Base-by-base conservation (phyloP, 2,888 invertebrate species). In the Apeira syringaria region DNA sequence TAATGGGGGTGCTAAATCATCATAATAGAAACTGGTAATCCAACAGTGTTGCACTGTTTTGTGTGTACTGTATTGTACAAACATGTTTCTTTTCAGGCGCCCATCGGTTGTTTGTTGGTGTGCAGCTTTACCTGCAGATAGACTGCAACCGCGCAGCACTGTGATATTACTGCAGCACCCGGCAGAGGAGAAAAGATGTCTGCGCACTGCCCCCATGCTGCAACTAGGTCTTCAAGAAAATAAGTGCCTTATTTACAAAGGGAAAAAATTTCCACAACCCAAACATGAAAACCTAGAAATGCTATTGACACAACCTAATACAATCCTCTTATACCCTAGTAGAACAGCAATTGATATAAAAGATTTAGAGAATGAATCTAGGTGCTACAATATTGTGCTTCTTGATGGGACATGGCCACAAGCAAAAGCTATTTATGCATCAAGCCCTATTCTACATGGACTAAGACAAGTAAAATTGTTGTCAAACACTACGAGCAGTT, bases 391-490 rank as follows among this genome's bases (percentile, higher is more conserved):
- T 74, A 87, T 98, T 36, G 90, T 98, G 28, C 83, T 98, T 26
- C 92, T 98, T 51, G 98, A 98, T 89, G 98, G 98, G 2, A 98
- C 98, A 5, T 98, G 98, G 98, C 95, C 97, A 0, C 98, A 98
- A 80, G 98, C 98, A 1, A 97, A 97, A 79, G 95, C 97, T 6
- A 97, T 98, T 50, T 98, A 95, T 81, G 92, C 95, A 32, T 94
- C 95, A 50, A 97, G 96, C 74, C 92, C 94, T 7, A 87, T 93
- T 46, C 87, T 98, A 33, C 95, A 95, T 61, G 85, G 89, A 37
- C 80, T 98, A 44, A 93, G 91, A 63, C 96, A 97, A 86, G 96
- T 97, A 0, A 97, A 97, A 81, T 89, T 98, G 33, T 84, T 95
- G 27, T 92, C 93, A 6, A 92, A 91, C 35, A 92, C 91, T 47